Percentiles rank a stretch among this genome's conserved stretches.
These are phyloP conservation scores for Australoheros scitulus DNA, from an alignment of 2,113 vertebrate species.

Conservation along the genomic window DNA sequence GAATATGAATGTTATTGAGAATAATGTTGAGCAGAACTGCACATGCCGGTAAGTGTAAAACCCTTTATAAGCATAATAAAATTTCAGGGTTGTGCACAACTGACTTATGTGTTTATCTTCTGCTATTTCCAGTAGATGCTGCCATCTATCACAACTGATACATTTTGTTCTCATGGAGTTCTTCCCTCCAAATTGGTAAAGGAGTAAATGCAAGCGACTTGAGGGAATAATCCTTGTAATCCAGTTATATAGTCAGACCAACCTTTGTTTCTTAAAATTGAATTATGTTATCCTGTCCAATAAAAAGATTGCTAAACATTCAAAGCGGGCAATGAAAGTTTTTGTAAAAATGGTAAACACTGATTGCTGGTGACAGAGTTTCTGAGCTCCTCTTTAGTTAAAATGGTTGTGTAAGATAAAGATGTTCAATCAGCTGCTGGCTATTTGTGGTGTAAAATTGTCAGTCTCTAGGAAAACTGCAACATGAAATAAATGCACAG, in stretches of 20 bases:
- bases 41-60: neutral
- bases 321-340: conserved; percentile 38
- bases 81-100: neutral
- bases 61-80: neutral
- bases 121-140: neutral
- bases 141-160: neutral
- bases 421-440: neutral
- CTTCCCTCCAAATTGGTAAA: neutral
- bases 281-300: conserved; percentile 22
- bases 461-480: neutral
- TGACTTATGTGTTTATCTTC: neutral
- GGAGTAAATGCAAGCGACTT: neutral
- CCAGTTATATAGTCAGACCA: conserved; percentile 23
- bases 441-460: neutral
- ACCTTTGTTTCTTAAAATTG: conserved; percentile 37
- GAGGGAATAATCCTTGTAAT: conserved; percentile 22
- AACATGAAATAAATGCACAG: neutral
- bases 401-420: neutral
- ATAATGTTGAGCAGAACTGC: neutral
- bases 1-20: neutral
- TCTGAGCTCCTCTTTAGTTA: neutral
- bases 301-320: conserved; percentile 16
- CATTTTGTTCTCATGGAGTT: neutral
- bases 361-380: neutral
- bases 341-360: neutral